Base-by-base conservation (phyloP, 1,140 invertebrate species). In the Drosophila gunungcola region DNA sequence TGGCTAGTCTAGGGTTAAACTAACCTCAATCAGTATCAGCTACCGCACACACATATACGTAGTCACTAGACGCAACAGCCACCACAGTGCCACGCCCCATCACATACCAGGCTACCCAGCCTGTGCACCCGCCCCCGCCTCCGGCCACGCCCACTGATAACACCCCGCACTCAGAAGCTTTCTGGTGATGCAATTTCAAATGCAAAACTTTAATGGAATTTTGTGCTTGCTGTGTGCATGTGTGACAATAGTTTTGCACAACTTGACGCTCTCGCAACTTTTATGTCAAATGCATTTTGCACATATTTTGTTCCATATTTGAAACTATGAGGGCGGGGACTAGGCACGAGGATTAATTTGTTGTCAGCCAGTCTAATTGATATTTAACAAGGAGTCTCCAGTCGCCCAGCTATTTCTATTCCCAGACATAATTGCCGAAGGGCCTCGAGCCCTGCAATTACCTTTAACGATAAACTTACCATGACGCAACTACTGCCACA, bases 161-260 rank as follows among this genome's bases (percentile, higher is more conserved):
- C 42, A 38, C 61, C 42, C 42, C 61, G 38, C 51, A 61, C 43
- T 48, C 70, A 52, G 36, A 49, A 77, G 55, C 79, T 56, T 69
- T 67, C 64, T 69, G 73, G 46, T 77, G 68, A 74, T 82, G 78
- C 79, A 88, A 86, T 86, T 86, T 63, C 60, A 72, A 88, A 86
- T 86, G 83, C 78, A 88, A 82, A 86, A 86, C 82, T 86, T 86
- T 72, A 86, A 86, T 88, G 82, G 79, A 86, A 86, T 88, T 86
- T 68, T 64, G 43, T 70, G 56, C 27, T 60, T 77, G 58, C 58
- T 58, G 51, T 64, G 27, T 49, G 43, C 54, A 36, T 60, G 42
- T 49, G 43, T 60, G 78, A 86, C 82, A 81, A 86, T 69, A 74
- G 82, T 85, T 86, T 60, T 43, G 68, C 48, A 49, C 67, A 81